A percentile compares a stretch with the other conserved stretches of the same genome.
phyloP scores from a whole-genome alignment of 1,140 invertebrate species.

The Rhizoglyphus robini region DNA sequence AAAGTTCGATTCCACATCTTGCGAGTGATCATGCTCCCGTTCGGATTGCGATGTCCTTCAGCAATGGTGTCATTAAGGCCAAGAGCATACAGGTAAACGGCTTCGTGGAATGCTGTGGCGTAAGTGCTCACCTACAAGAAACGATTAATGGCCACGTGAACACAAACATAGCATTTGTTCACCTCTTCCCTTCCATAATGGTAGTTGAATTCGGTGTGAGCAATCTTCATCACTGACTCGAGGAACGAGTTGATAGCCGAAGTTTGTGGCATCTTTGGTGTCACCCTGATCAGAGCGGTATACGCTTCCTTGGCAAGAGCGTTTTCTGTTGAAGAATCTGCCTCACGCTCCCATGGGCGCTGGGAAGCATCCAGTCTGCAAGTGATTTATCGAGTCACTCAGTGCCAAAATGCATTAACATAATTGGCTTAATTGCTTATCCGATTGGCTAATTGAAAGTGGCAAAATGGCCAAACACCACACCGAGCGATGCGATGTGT shows the following conservation, averaged over 20 bases:
- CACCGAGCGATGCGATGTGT: too few species aligned
- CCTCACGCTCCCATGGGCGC: constrained; percentile 65
- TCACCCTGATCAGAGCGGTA: constrained; percentile 78
- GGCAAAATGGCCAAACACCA: too few species aligned
- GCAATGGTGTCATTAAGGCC: constrained; percentile 73
- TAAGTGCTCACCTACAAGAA: constrained; percentile 35
- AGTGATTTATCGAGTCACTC: too few species aligned
- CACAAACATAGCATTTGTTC: constrained; percentile 5
- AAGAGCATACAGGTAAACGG: constrained; percentile 76
- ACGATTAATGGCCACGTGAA: neutral
- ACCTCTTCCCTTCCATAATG: constrained; percentile 39
- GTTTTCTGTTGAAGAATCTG: constrained; percentile 64
- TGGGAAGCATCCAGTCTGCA: constrained; percentile 37
- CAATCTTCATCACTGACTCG: constrained; percentile 54
- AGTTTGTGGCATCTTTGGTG: constrained; percentile 57
- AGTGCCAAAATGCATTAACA: neutral
- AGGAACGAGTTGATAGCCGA: constrained; percentile 48
- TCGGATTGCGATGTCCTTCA: constrained; percentile 51
- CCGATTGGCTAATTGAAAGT: neutral
- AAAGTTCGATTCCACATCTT: constrained; percentile 86
- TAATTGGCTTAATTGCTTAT: too few species aligned
- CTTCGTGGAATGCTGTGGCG: constrained; percentile 86
- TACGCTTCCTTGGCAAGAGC: constrained; percentile 71
- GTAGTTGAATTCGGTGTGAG: constrained; percentile 63
- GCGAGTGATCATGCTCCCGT: constrained; percentile 62